phyloP scores from a whole-genome alignment of 2,888 invertebrate species.

The Galerucella calmariensis region DNA sequence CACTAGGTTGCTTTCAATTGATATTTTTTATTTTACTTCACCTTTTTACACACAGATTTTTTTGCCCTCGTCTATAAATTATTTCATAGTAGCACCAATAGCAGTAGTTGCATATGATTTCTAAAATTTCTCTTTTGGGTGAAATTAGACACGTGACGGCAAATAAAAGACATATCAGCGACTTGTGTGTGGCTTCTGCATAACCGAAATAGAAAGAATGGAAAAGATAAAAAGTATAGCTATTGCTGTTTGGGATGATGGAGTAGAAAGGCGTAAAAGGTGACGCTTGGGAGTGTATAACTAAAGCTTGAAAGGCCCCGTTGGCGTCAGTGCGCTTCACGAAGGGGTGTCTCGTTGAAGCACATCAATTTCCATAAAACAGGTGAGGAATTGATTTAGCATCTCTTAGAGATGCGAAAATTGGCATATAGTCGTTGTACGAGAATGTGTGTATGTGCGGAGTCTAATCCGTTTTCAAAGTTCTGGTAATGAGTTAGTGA shows the following conservation, averaged over 20 bases:
- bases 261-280: slow-evolving; percentile 57
- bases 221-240: slow-evolving; percentile 52
- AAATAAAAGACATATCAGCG: slow-evolving; percentile 14
- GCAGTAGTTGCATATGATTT: too few species aligned
- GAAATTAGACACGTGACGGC: slow-evolving; percentile 1
- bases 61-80: too few species aligned
- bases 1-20: too few species aligned
- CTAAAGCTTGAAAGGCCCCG: slow-evolving; percentile 51
- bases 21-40: too few species aligned
- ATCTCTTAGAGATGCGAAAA: slow-evolving; percentile 47
- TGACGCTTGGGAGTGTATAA: slow-evolving; percentile 57
- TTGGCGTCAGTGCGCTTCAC: slow-evolving; percentile 8
- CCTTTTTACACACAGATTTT: too few species aligned
- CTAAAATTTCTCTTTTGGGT: background rate
- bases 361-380: slow-evolving; percentile 53
- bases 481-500: background rate
- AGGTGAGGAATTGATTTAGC: slow-evolving; percentile 56
- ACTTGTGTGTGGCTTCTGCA: slow-evolving; percentile 11
- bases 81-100: too few species aligned
- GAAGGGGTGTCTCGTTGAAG: slow-evolving; percentile 37
- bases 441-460: slow-evolving; percentile 13
- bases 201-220: slow-evolving; percentile 19
- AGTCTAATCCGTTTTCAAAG: slow-evolving; percentile 30
- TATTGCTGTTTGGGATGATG: slow-evolving; percentile 58
- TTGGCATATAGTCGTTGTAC: slow-evolving; percentile 33